Conservation (phyloP, 2,797 vertebrate genomes). For the Ispidina lecontei region DNA sequence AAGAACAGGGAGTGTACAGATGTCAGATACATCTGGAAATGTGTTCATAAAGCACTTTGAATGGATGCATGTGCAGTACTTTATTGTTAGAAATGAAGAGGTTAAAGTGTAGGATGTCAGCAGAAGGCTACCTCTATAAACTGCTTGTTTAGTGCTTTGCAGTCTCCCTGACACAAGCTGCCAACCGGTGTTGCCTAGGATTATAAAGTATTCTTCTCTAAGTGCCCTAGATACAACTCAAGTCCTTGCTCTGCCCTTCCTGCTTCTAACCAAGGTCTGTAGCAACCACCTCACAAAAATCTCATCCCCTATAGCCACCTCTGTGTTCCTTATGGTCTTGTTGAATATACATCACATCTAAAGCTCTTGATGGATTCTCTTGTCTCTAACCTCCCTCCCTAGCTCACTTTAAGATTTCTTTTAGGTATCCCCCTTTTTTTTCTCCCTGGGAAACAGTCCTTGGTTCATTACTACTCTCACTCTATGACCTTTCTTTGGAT, state of each 20-base stretch:
- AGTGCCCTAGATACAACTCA: neutral
- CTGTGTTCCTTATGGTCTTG: neutral
- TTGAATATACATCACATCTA: neutral
- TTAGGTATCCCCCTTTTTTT: neutral
- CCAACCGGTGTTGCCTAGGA: neutral
- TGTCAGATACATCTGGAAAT: neutral
- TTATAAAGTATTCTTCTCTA: neutral
- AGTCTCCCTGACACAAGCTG: neutral
- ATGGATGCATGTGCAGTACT: neutral
- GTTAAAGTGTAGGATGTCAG: rapidly evolving
- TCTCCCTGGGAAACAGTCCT: neutral
- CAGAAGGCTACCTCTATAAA: neutral
- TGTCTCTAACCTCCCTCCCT: neutral
- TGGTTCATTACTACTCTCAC: neutral
- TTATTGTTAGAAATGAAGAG: neutral
- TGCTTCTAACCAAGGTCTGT: neutral
- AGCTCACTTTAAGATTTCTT: neutral
- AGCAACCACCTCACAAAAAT: neutral
- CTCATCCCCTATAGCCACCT: neutral
- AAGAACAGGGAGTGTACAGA: neutral
- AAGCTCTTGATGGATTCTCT: neutral
- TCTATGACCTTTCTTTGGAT: neutral
- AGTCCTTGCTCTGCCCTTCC: neutral
- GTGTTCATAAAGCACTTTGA: neutral
- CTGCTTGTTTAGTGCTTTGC: neutral